Conservation (phyloP, 2,888 invertebrate species). For the Diogma glabrata region DNA sequence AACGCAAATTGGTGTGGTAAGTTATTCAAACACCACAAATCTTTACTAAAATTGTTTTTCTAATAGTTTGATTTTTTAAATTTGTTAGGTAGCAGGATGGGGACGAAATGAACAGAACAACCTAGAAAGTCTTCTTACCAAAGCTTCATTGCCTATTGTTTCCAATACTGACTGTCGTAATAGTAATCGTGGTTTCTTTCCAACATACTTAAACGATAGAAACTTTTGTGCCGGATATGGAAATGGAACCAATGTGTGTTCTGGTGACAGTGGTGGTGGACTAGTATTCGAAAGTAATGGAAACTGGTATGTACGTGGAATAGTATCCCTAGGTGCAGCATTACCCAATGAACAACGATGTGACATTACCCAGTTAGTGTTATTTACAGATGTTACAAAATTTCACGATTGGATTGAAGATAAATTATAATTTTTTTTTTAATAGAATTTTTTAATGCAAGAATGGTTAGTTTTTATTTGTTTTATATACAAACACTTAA, state of each 20-base stretch:
- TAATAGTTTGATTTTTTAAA: too few species aligned
- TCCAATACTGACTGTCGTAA: not conserved
- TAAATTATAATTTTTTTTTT: too few species aligned
- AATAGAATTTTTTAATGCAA: too few species aligned
- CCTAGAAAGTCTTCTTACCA: not conserved
- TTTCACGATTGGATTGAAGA: constrained; percentile 8
- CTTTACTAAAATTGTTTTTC: too few species aligned
- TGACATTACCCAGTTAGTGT: not conserved
- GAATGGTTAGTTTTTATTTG: too few species aligned
- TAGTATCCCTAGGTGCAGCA: not conserved
- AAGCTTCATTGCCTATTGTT: not conserved
- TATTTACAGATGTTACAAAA: constrained; percentile 10
- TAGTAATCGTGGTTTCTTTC: not conserved
- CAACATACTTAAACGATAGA: not conserved
- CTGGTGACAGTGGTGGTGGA: constrained; percentile 9
- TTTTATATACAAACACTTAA: too few species aligned
- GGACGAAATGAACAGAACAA: not conserved
- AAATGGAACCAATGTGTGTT: not conserved
- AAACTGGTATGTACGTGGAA: constrained; percentile 10
- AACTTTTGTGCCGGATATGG: constrained; percentile 3
- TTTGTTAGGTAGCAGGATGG: constrained; percentile 2
- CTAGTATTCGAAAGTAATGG: constrained; percentile 3
- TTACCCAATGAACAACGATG: constrained; percentile 7
- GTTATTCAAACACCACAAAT: too few species aligned
- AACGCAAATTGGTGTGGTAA: too few species aligned